Conservation (phyloP, 2,797 vertebrate genomes). For the Dendrocincla fuliginosa region DNA sequence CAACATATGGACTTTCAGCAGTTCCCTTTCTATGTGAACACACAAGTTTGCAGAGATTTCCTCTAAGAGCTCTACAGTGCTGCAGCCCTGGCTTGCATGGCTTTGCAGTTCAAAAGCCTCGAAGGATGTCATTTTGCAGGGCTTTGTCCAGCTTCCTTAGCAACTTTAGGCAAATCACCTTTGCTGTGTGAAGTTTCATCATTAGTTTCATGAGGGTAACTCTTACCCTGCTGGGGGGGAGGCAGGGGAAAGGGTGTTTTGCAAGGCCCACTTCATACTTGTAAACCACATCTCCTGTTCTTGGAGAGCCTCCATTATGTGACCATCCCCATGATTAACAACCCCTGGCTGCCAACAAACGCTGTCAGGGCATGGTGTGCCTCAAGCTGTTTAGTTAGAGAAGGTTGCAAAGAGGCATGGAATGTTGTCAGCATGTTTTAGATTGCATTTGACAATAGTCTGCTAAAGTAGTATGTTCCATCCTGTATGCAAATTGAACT, state of each 20-base stretch:
- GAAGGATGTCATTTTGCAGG: not conserved
- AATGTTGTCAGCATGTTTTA: not conserved
- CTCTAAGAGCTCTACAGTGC: not conserved
- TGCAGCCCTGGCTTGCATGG: not conserved
- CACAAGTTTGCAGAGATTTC: not conserved
- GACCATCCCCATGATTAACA: not conserved
- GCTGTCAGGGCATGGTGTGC: accelerated
- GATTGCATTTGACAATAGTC: not conserved
- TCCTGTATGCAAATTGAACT: conserved; percentile 60
- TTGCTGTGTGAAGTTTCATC: conserved; percentile 3
- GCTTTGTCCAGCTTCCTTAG: not conserved
- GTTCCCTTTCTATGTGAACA: not conserved
- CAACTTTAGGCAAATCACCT: conserved; percentile 46
- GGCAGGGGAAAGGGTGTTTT: not conserved
- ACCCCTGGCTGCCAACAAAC: not conserved
- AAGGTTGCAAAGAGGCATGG: not conserved
- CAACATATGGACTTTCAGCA: not conserved
- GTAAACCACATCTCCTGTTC: not conserved
- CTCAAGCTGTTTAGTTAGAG: not conserved
- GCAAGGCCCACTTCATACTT: accelerated
- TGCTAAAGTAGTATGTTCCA: conserved; percentile 62
- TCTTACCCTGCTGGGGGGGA: not conserved
- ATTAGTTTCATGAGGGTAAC: not conserved
- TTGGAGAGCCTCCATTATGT: not conserved
- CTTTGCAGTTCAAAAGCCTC: not conserved